Evolutionary conservation across 2,113 vertebrate genomes (phyloP), one percentile per base, ranked within the genome.

Genomic region (Pampusana beccarii): DNA sequence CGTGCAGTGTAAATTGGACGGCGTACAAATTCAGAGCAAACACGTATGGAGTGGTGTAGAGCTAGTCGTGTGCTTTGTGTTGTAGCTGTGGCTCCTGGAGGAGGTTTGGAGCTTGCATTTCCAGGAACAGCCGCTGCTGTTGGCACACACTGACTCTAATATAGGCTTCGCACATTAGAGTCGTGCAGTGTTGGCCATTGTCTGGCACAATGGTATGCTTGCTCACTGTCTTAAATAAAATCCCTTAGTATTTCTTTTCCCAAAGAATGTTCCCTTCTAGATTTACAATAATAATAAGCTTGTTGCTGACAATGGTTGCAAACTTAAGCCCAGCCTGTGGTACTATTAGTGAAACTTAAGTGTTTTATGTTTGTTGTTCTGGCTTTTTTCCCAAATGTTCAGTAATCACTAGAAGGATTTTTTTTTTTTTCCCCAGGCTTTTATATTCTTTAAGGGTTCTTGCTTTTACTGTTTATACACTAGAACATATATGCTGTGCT

Each of bases 1-100:
- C 33, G 56, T 90, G 94, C 86, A 36, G 19, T 80, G 67, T 94
- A 93, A 95, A 92, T 88, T 64, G 85, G 72, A 64, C 75, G 34
- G 83, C 93, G 36, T 93, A 91, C 82, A 96, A 94, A 95, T 93
- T 82, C 77, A 93, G 93, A 96, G 90, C 86, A 92, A 90, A 95
- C 93, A 87, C 29, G 74, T 80, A 79, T 26, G 57, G 88, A 69
- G 78, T 15, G 38, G 90, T 50, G 69, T 40, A 72, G 95, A 93
- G 71, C 19, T 80, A 75, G 79, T 44, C 69, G 61, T 79, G 26
- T 46, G 6, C 46, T 69, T 64, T 42, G 42, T 26, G 58, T 61
- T 67, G 61, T 70, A 16, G 90, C 40, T 92, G 78, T 87, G 66
- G 46, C 75, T 88, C 62, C 61, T 56, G 79, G 67, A 82, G 87